Conservation (phyloP, 2,888 invertebrate species). For the Standfussiana lucernea region DNA sequence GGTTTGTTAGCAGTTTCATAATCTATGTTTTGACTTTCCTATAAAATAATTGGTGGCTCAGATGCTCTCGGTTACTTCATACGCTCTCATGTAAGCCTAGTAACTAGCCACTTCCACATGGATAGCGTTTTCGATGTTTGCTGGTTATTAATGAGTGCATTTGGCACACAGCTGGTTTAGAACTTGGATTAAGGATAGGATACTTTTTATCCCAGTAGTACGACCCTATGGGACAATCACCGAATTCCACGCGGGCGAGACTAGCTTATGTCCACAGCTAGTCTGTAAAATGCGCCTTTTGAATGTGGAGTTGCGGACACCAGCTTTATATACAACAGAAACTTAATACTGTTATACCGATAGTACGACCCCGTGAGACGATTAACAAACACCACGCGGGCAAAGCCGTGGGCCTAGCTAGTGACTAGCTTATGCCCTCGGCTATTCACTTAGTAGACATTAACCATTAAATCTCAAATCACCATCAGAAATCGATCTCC, state of each 20-base stretch:
- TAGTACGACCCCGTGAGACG: too few species aligned
- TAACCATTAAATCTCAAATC: not conserved
- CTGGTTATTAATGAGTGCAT: not conserved
- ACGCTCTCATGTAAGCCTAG: conserved; percentile 1
- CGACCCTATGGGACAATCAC: not conserved
- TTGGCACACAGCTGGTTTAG: not conserved
- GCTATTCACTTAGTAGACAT: too few species aligned
- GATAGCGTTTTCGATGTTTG: not conserved
- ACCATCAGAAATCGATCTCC: not conserved
- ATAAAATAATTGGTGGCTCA: not conserved
- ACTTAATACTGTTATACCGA: not conserved
- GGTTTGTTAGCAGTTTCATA: conserved; percentile 18
- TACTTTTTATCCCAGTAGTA: not conserved
- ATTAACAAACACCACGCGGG: too few species aligned
- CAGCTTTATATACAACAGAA: not conserved
- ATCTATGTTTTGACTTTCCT: conserved; percentile 1
- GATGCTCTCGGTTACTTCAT: not conserved
- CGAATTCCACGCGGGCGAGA: not conserved
- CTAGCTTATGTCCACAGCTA: not conserved
- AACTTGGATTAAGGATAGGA: not conserved
- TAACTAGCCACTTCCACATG: not conserved
- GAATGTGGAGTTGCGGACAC: not conserved
- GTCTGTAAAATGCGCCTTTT: not conserved
- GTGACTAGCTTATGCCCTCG: too few species aligned
- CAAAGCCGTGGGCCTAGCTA: too few species aligned